Evolutionary conservation across 2,888 invertebrate species (phyloP), one percentile per base, ranked within the genome.

Genomic region (Epinotia brunnichana): DNA sequence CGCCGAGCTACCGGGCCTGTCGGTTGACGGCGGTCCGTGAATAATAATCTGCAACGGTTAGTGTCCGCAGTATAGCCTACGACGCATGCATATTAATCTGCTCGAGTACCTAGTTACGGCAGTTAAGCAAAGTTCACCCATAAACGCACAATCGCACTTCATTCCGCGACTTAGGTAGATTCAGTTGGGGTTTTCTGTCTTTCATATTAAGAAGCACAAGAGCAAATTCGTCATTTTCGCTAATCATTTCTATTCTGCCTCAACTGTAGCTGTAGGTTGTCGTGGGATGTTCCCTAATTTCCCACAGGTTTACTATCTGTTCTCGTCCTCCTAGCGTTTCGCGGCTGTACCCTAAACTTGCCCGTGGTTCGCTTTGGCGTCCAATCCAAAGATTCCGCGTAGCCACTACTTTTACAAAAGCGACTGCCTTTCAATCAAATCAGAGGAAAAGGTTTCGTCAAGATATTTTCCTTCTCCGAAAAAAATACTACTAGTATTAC

Each of bases 41-140:
- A 90, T 91, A 89, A 81, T 85, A 88, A 90, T 85, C 78, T 77
- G 66, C 80, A 85, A 84, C 84, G 82, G 85, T 82, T 80, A 81
- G 69, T 70, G 41, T 67, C 54, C 39, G 64, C 66, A 53, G 35
- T 67, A 62, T 21, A 48, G 60, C 54, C 39, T 56, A 68, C 56
- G 62, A 61, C 29, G 35, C 54, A 21, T 62, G 61, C 67, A 57
- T 68, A 67, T 56, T 66, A 41, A 54, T 67, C 51, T 51, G 57
- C 21, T n/a, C 11, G 39, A 15, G 29, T 62, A 21, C 19, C 48
- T 67, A 54, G 56, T 44, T 57, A 39, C 54, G 3, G 54, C 21
- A n/a, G 39, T 54, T 24, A 21, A 41, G 9, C 24, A 35, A 62
- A 61, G 29, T 61, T 9, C n/a, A 54, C 11, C 15, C 19, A 2